Evolutionary conservation across 1,140 invertebrate genomes (phyloP).

Genomic region (Saccostrea echinata): DNA sequence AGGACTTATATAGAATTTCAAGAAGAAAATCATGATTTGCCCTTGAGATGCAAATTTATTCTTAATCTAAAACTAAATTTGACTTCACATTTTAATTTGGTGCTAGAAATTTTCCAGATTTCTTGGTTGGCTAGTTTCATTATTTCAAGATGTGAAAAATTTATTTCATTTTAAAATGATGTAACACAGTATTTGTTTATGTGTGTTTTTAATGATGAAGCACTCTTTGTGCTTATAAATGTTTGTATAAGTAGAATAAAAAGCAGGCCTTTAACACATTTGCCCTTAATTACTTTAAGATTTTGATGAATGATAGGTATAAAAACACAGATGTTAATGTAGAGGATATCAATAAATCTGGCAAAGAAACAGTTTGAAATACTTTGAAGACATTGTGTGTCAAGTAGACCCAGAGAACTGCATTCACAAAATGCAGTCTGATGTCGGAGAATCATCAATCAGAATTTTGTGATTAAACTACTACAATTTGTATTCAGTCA

Average conservation of each 20-base stretch:
- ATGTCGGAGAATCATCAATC: not conserved
- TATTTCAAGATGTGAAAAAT: not conserved
- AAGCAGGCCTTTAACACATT: not conserved
- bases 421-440: not conserved
- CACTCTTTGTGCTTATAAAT: not conserved
- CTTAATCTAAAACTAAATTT: too few relatives aligned
- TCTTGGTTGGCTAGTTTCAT: not conserved
- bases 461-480: not conserved
- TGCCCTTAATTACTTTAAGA: conserved; percentile 8
- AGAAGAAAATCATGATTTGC: not conserved
- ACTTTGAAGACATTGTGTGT: not conserved
- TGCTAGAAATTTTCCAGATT: not conserved
- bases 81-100: too few relatives aligned
- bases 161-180: not conserved
- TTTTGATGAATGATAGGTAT: not conserved
- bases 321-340: conserved; percentile 3
- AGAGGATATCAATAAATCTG: conserved; percentile 8
- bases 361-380: not conserved
- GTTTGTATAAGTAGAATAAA: not conserved
- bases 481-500: not conserved
- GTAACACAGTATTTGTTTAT: not conserved
- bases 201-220: not conserved
- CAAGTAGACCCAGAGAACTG: not conserved
- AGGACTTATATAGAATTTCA: too few relatives aligned
- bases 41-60: too few relatives aligned